Conservation (phyloP, 2,888 invertebrate species). For the Ectemnius continuus region DNA sequence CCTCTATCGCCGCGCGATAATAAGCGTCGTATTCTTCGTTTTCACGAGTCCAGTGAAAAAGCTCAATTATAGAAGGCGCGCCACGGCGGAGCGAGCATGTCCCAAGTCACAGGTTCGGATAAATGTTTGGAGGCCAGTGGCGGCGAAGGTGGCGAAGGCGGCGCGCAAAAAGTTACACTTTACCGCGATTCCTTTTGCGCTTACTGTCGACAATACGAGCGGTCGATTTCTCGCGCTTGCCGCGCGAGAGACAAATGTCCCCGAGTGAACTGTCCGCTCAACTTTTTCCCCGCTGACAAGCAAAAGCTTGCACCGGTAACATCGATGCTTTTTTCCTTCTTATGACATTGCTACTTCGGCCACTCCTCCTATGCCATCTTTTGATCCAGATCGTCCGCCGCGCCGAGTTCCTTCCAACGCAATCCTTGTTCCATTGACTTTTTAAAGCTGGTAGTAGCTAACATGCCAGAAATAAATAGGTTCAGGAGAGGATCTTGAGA, state of each 20-base stretch:
- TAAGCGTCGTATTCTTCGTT: constrained; percentile 23
- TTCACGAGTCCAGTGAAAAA: constrained; percentile 27
- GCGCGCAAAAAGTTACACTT: not conserved
- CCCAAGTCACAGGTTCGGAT: not conserved
- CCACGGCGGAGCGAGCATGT: constrained; percentile 25
- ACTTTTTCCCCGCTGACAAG: constrained; percentile 51
- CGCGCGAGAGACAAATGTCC: constrained; percentile 54
- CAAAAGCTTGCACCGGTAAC: constrained; percentile 50
- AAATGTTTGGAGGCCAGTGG: not conserved
- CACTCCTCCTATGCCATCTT: constrained; percentile 4
- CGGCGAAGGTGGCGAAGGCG: not conserved
- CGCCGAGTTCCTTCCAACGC: no score
- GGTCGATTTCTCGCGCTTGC: constrained; percentile 56
- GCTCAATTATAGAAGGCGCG: constrained; percentile 43
- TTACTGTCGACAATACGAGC: constrained; percentile 41
- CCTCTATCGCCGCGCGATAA: not conserved
- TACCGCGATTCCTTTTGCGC: constrained; percentile 11
- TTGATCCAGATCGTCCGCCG: no score
- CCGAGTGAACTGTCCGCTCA: constrained; percentile 45
- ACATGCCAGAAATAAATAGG: no score
- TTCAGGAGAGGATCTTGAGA: no score
- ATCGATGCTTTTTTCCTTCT: constrained; percentile 36
- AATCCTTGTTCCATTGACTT: no score
- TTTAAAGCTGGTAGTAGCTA: no score
- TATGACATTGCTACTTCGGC: constrained; percentile 23